phyloP scores from a whole-genome alignment of 2,113 vertebrate species.

The Orientallactaga bullata region DNA sequence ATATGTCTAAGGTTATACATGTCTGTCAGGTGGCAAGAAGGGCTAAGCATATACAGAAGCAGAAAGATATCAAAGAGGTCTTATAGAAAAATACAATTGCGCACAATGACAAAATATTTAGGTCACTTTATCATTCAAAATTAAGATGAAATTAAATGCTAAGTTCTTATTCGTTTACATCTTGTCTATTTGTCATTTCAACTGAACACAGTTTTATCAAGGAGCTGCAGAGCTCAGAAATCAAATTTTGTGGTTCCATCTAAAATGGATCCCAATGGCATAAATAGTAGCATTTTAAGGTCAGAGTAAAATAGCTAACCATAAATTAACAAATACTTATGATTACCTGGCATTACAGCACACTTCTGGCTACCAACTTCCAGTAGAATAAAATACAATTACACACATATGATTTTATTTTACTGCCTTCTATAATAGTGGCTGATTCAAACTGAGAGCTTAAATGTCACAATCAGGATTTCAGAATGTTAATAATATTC shows the following conservation, averaged over 20 bases:
- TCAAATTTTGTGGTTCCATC: background rate
- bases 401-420: background rate
- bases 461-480: conserved; percentile 16
- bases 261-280: background rate
- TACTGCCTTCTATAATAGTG: background rate
- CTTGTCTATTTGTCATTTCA: conserved; percentile 40
- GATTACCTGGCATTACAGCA: background rate
- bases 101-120: conserved; percentile 19
- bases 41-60: too few relatives aligned
- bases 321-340: background rate
- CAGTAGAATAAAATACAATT: background rate
- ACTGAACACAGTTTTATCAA: conserved; percentile 9
- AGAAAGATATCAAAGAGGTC: background rate
- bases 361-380: background rate
- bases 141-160: background rate
- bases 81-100: background rate
- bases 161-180: conserved; percentile 15
- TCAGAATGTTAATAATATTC: background rate
- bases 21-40: background rate
- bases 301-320: background rate
- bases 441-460: background rate
- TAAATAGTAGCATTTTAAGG: background rate
- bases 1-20: background rate
- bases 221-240: conserved; percentile 9
- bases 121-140: conserved; percentile 41